phyloP scores from a whole-genome alignment of 2,113 vertebrate genomes.

The Cavia porcellus region DNA sequence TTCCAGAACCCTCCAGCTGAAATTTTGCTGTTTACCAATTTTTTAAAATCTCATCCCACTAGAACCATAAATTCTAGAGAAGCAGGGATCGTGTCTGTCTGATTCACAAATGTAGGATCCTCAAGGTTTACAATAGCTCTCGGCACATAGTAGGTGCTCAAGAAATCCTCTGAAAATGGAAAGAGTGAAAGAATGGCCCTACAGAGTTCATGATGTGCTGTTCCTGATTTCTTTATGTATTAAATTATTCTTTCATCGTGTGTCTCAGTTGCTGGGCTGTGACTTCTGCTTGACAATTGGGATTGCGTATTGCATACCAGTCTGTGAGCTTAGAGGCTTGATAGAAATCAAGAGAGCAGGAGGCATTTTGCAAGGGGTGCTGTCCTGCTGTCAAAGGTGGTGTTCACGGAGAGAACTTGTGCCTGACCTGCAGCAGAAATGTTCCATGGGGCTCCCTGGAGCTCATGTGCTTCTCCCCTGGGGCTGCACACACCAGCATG shows the following conservation, averaged over 20 bases:
- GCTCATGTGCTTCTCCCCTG: background rate
- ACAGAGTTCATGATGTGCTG: rapidly evolving
- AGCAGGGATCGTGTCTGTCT: background rate
- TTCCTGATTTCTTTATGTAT: background rate
- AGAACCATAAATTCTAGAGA: background rate
- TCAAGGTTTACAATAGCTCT: background rate
- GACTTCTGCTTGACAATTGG: background rate
- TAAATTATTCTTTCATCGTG: background rate
- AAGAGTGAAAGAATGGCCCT: background rate
- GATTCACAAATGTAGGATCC: background rate
- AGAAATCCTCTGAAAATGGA: background rate
- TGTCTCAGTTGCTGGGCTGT: background rate
- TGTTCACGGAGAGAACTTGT: background rate
- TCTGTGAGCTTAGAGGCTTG: background rate
- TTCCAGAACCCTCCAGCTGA: background rate
- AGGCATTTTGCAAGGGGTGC: background rate
- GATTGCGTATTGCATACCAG: background rate
- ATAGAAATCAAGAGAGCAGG: background rate
- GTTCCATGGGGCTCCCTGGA: background rate
- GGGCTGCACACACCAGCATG: background rate
- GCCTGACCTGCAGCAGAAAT: background rate
- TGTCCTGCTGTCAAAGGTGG: background rate
- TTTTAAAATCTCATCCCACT: background rate
- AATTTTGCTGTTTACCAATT: background rate
- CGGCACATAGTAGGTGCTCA: background rate